These are phyloP conservation scores for Furcula furcula DNA, from an alignment of 2,888 invertebrate genomes.

Conservation along the genomic window DNA sequence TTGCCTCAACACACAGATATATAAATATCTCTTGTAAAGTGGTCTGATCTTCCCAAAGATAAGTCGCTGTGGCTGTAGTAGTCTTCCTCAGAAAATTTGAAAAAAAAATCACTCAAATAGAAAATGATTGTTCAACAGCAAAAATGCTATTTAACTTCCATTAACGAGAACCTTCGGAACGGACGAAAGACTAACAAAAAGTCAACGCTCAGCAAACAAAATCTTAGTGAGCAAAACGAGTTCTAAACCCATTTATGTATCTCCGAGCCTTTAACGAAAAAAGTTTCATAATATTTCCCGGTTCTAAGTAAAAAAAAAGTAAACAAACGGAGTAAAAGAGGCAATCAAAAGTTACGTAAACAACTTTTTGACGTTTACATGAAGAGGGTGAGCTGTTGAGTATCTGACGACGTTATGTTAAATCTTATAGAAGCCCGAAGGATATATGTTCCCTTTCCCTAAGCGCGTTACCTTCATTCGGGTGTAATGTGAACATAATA, in stretches of 20 bases:
- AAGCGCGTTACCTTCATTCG: conserved; percentile 43
- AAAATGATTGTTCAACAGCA: too few species aligned
- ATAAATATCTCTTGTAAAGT: too few species aligned
- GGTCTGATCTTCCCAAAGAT: too few species aligned
- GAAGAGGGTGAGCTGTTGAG: conserved; percentile 45
- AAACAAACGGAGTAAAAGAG: conserved; percentile 70
- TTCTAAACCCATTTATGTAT: conserved; percentile 67
- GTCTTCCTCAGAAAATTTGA: too few species aligned
- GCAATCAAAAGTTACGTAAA: conserved; percentile 77
- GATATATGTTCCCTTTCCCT: conserved; percentile 27
- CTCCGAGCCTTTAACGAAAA: conserved; percentile 70
- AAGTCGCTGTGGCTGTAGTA: too few species aligned
- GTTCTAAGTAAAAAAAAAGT: conserved; percentile 72
- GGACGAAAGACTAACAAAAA: conserved; percentile 38
- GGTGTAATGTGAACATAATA: conserved; percentile 28
- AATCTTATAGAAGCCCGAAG: conserved; percentile 41
- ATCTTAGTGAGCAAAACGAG: conserved; percentile 47
- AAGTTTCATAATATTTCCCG: conserved; percentile 69
- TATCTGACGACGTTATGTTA: conserved; percentile 56
- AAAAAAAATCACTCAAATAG: too few species aligned
- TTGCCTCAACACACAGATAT: too few species aligned
- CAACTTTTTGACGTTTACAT: conserved; percentile 66
- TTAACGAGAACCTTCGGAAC: conserved; percentile 28
- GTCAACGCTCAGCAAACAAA: conserved; percentile 46
- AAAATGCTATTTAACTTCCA: too few species aligned